Conservation (phyloP, 2,888 invertebrate species). For the Lasius fuliginosus region DNA sequence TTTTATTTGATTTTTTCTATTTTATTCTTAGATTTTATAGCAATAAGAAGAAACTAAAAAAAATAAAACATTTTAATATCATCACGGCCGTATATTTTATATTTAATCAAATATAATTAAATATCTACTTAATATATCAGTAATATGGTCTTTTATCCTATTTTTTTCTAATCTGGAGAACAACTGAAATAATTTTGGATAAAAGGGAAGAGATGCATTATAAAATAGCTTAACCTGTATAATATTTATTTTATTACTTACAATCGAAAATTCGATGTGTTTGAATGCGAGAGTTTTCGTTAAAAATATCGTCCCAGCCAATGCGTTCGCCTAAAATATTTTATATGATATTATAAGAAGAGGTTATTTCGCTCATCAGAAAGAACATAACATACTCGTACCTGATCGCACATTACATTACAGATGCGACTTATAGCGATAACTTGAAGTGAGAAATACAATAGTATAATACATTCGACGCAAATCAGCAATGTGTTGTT, state of each 20-base stretch:
- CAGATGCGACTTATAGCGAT: constrained; percentile 15
- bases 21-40: too few relatives aligned
- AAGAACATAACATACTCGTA: background rate
- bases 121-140: too few relatives aligned
- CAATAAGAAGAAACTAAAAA: too few relatives aligned
- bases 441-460: constrained; percentile 15
- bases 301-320: background rate
- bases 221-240: background rate
- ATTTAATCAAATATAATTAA: too few relatives aligned
- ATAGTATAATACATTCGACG: background rate
- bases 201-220: too few relatives aligned
- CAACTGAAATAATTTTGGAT: too few relatives aligned
- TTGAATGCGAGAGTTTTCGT: background rate
- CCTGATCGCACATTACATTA: constrained; percentile 38
- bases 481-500: background rate
- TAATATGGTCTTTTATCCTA: too few relatives aligned
- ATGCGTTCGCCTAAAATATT: constrained; percentile 26
- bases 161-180: too few relatives aligned
- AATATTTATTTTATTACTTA: constrained; percentile 18
- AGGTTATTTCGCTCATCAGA: background rate
- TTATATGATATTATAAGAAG: background rate
- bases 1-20: too few relatives aligned
- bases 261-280: background rate
- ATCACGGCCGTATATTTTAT: too few relatives aligned
- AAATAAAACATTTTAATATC: too few relatives aligned